These are phyloP conservation scores for Listronotus oregonensis DNA, from an alignment of 1,140 invertebrate genomes.

Conservation along the genomic window DNA sequence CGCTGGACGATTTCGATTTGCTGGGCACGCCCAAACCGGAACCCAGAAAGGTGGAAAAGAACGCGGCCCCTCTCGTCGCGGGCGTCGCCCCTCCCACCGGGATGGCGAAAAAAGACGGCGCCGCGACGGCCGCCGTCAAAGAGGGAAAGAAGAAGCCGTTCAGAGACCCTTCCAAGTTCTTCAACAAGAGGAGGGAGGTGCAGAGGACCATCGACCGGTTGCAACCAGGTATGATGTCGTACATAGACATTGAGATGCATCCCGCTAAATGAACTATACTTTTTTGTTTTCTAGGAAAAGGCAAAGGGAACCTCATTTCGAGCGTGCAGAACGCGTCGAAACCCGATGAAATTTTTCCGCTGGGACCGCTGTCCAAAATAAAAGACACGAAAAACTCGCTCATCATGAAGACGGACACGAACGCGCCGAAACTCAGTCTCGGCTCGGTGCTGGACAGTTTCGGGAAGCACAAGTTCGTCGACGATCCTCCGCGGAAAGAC, in stretches of 20 bases:
- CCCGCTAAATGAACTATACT: too few relatives aligned
- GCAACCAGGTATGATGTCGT: slow-evolving; percentile 82
- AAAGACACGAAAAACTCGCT: slow-evolving; percentile 63
- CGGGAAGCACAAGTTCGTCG: slow-evolving; percentile 64
- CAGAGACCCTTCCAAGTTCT: slow-evolving; percentile 56
- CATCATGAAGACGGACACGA: slow-evolving; percentile 63
- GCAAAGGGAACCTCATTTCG: slow-evolving; percentile 79
- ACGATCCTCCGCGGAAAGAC: slow-evolving; percentile 58
- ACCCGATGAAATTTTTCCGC: slow-evolving; percentile 58
- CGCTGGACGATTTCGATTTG: slow-evolving; percentile 61
- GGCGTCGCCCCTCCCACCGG: background rate
- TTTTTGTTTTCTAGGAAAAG: slow-evolving; percentile 69
- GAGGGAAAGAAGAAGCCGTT: slow-evolving; percentile 51
- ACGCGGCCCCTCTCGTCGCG: slow-evolving; percentile 46
- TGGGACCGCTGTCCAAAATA: slow-evolving; percentile 55
- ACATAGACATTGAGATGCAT: too few relatives aligned
- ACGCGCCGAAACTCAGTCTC: slow-evolving; percentile 77
- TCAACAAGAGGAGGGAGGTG: slow-evolving; percentile 69
- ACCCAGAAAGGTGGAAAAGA: slow-evolving; percentile 50
- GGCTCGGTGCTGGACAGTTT: slow-evolving; percentile 77
- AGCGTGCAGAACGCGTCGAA: slow-evolving; percentile 60
- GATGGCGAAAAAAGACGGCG: slow-evolving; percentile 38
- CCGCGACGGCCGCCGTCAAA: slow-evolving; percentile 31
- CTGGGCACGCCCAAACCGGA: slow-evolving; percentile 41
- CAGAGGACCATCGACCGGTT: slow-evolving; percentile 80